Conservation (phyloP, 1,140 invertebrate species). For the Asobara japonica region DNA sequence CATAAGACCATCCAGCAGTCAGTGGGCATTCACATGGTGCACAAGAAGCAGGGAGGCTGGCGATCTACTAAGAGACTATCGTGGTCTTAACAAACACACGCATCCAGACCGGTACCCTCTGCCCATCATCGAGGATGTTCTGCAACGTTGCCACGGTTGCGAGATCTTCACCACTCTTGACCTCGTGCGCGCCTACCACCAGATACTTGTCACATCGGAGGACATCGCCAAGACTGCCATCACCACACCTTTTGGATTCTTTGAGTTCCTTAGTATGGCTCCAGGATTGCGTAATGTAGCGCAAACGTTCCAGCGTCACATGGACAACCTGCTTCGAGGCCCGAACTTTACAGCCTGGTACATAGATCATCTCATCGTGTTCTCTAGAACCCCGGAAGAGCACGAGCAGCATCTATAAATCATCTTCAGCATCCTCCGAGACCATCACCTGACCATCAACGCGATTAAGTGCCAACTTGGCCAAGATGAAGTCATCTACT, state of each 20-base stretch:
- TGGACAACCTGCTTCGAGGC: constrained; percentile 36
- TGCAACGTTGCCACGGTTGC: background rate
- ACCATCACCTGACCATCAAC: constrained; percentile 14
- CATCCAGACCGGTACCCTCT: constrained; percentile 44
- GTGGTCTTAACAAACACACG: constrained; percentile 51
- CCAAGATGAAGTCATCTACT: constrained; percentile 9
- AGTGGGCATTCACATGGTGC: constrained; percentile 57
- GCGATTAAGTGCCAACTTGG: constrained; percentile 23
- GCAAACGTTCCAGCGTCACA: constrained; percentile 41
- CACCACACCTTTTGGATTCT: constrained; percentile 40
- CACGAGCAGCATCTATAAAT: constrained; percentile 32
- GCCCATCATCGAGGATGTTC: constrained; percentile 46
- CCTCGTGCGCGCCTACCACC: constrained; percentile 35
- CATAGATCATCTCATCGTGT: constrained; percentile 36
- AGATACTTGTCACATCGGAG: constrained; percentile 36
- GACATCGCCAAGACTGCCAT: constrained; percentile 55
- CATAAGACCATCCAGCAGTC: constrained; percentile 28
- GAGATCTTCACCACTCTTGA: constrained; percentile 59
- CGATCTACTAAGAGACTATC: constrained; percentile 54
- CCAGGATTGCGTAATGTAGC: constrained; percentile 45
- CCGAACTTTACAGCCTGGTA: constrained; percentile 26
- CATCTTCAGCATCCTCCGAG: constrained; percentile 21
- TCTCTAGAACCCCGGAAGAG: constrained; percentile 28
- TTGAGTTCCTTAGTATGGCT: constrained; percentile 52
- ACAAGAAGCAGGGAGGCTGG: constrained; percentile 49